Conservation (phyloP, 2,888 invertebrate species). For the Himalopsyche kuldschensis region DNA sequence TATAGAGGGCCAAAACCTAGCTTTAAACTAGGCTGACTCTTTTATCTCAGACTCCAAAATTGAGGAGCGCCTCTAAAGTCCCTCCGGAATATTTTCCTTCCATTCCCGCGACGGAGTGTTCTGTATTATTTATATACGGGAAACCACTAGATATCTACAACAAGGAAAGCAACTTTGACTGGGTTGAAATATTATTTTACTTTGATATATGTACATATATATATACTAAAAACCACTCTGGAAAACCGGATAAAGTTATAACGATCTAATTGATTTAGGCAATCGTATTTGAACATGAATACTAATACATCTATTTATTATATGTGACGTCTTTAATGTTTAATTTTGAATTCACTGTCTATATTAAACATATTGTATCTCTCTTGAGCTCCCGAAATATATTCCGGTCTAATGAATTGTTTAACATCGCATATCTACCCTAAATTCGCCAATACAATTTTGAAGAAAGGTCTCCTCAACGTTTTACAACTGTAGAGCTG, state of each 20-base stretch:
- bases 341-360: too few relatives aligned
- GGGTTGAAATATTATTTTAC: background rate
- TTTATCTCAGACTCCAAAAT: conserved; percentile 17
- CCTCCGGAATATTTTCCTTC: conserved; percentile 24
- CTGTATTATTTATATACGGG: background rate
- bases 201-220: too few relatives aligned
- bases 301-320: too few relatives aligned
- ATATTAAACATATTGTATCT: too few relatives aligned
- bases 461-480: too few relatives aligned
- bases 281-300: too few relatives aligned
- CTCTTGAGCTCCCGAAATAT: too few relatives aligned
- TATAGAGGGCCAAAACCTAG: conserved; percentile 6
- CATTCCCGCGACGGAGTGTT: conserved; percentile 1
- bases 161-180: background rate
- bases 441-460: too few relatives aligned
- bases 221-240: background rate
- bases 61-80: conserved; percentile 10
- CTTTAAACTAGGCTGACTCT: conserved; percentile 14
- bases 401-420: too few relatives aligned
- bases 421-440: too few relatives aligned
- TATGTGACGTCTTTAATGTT: too few relatives aligned
- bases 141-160: background rate
- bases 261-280: background rate
- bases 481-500: too few relatives aligned
- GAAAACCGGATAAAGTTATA: background rate